These are phyloP conservation scores for Matsumyia berberina DNA, from an alignment of 2,888 invertebrate species.

Conservation along the genomic window DNA sequence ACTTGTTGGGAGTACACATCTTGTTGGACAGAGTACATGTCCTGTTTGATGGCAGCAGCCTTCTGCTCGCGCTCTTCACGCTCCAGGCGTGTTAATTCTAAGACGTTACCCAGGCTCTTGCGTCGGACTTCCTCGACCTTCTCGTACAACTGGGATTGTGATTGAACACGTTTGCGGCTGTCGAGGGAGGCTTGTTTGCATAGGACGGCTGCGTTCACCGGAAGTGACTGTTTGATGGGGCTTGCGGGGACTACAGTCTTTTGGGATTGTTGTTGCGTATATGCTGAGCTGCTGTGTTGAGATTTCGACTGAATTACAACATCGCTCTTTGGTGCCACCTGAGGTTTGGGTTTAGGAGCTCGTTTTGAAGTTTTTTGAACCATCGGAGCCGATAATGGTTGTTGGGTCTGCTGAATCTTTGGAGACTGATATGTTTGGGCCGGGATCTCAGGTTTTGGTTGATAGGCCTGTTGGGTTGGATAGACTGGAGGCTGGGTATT, in stretches of 20 bases:
- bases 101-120: constrained; percentile 81
- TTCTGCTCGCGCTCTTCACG: constrained; percentile 61
- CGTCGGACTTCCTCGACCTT: constrained; percentile 79
- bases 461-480: constrained; percentile 1
- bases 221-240: constrained; percentile 46
- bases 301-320: constrained; percentile 39
- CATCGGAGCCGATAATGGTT: neutral
- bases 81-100: constrained; percentile 76
- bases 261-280: constrained; percentile 30
- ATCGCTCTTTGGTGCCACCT: constrained; percentile 61
- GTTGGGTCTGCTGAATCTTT: constrained; percentile 5
- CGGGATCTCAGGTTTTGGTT: no score
- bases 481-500: neutral
- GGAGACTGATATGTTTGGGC: constrained; percentile 25
- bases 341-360: constrained; percentile 77
- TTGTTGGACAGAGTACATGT: constrained; percentile 71
- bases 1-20: constrained; percentile 61
- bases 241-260: constrained; percentile 70
- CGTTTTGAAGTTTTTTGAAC: constrained; percentile 51
- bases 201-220: constrained; percentile 37
- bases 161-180: constrained; percentile 78
- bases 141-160: constrained; percentile 70
- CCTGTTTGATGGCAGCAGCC: constrained; percentile 67
- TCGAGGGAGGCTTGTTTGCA: constrained; percentile 60
- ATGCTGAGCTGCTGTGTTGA: constrained; percentile 30